Conservation (phyloP, 1,140 invertebrate species). For the Pseudomyrmex gracilis region DNA sequence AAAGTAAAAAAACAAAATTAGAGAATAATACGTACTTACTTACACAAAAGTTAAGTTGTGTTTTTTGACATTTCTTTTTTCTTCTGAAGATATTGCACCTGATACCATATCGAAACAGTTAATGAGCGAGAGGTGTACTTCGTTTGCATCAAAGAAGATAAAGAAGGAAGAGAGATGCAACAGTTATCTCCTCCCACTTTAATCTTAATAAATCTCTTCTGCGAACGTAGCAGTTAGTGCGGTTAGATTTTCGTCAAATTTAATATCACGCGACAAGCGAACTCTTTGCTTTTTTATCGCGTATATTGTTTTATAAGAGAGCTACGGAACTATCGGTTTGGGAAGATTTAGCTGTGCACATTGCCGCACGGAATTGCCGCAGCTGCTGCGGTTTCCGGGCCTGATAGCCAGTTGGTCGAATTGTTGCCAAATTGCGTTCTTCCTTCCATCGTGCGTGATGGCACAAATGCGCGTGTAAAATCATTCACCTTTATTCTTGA, state of each 20-base stretch:
- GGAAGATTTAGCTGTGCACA: constrained; percentile 61
- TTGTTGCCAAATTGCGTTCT: constrained; percentile 73
- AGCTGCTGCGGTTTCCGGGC: constrained; percentile 76
- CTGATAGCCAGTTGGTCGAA: constrained; percentile 71
- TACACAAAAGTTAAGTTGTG: too few species aligned
- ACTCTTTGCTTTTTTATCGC: constrained; percentile 41
- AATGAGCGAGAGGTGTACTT: too few species aligned
- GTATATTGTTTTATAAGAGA: constrained; percentile 56
- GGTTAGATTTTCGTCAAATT: constrained; percentile 37
- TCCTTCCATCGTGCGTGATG: constrained; percentile 61
- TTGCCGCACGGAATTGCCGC: constrained; percentile 67
- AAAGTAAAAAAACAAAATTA: too few species aligned
- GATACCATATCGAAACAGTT: too few species aligned
- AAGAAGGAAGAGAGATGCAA: too few species aligned
- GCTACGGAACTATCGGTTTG: constrained; percentile 19
- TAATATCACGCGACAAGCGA: constrained; percentile 39
- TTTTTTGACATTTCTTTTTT: too few species aligned
- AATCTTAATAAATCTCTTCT: not conserved
- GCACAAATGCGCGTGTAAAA: constrained; percentile 47
- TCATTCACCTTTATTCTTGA: not conserved
- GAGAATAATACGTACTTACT: too few species aligned
- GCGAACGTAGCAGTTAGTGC: not conserved
- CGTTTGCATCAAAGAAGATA: too few species aligned
- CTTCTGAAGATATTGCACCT: too few species aligned
- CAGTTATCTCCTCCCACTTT: too few species aligned